These are phyloP conservation scores for Temnothorax rugatulus DNA, from an alignment of 2,888 invertebrate genomes.

Conservation along the genomic window DNA sequence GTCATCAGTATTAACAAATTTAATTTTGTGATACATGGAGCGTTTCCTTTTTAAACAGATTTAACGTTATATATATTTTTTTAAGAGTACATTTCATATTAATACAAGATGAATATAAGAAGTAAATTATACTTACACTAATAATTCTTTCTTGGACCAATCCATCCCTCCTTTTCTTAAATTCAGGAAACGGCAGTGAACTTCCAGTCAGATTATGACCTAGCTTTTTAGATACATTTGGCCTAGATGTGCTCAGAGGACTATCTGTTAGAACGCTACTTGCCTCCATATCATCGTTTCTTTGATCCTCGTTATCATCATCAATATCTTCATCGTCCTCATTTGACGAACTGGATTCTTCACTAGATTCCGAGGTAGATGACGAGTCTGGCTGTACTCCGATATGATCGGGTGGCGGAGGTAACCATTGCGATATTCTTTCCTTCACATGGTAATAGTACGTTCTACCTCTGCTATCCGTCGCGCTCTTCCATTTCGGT, in stretches of 20 bases:
- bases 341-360: slow-evolving; percentile 84
- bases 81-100: neutral
- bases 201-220: slow-evolving; percentile 55
- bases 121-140: slow-evolving; percentile 87
- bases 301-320: slow-evolving; percentile 76
- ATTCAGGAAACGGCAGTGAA: slow-evolving; percentile 59
- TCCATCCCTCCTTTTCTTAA: slow-evolving; percentile 87
- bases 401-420: slow-evolving; percentile 87
- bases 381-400: slow-evolving; percentile 83
- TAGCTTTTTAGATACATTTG: slow-evolving; percentile 74
- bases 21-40: neutral
- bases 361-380: slow-evolving; percentile 86
- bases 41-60: neutral
- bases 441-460: slow-evolving; percentile 97
- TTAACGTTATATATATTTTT: neutral
- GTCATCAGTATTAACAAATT: neutral
- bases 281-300: slow-evolving; percentile 78
- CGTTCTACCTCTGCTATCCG: slow-evolving; percentile 93
- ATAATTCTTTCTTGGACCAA: slow-evolving; percentile 90
- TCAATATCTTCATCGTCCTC: slow-evolving; percentile 87
- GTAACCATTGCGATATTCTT: slow-evolving; percentile 93
- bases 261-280: slow-evolving; percentile 57
- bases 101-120: neutral
- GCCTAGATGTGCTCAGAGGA: slow-evolving; percentile 71
- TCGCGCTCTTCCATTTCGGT: slow-evolving; percentile 95